A percentile compares a stretch with the other conserved stretches of the same genome.
Evolutionary conservation across 2,797 vertebrate species (phyloP).

Genomic region (Natrix natrix): DNA sequence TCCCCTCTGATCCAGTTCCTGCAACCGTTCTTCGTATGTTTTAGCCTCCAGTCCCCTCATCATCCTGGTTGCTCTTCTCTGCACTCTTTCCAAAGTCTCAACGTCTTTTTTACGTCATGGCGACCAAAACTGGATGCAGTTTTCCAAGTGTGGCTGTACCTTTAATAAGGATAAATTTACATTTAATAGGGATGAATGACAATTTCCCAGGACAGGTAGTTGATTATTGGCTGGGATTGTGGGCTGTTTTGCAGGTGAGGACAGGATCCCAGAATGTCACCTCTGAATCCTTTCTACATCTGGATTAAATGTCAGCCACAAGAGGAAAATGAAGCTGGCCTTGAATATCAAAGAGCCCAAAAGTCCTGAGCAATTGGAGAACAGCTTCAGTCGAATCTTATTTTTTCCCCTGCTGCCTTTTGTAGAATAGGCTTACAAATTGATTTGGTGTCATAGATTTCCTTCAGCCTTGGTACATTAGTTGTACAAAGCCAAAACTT

Average conservation of each 20-base stretch:
- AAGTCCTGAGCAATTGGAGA: rapidly evolving
- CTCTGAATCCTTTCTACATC: conserved; percentile 50
- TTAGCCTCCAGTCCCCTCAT: too few relatives aligned
- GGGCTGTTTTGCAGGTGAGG: conserved; percentile 7
- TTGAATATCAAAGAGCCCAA: neutral
- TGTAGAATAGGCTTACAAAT: neutral
- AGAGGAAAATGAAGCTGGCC: neutral
- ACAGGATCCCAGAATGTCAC: conserved; percentile 28
- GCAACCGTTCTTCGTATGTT: too few relatives aligned
- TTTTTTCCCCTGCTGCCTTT: neutral
- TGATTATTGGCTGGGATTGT: conserved; percentile 20
- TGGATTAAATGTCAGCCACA: conserved; percentile 47
- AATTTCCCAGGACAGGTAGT: neutral
- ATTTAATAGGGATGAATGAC: neutral
- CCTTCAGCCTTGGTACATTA: neutral
- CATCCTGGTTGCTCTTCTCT: too few relatives aligned
- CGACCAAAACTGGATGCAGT: too few relatives aligned
- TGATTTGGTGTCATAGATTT: neutral
- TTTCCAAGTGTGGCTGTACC: too few relatives aligned
- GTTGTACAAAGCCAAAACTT: neutral
- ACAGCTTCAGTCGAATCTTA: neutral
- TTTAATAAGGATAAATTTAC: neutral
- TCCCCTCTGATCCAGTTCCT: too few relatives aligned
- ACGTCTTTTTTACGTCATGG: too few relatives aligned
- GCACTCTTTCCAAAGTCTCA: too few relatives aligned